phyloP scores from a whole-genome alignment of 2,888 invertebrate species.

The Prosopocoilus inquinatus region DNA sequence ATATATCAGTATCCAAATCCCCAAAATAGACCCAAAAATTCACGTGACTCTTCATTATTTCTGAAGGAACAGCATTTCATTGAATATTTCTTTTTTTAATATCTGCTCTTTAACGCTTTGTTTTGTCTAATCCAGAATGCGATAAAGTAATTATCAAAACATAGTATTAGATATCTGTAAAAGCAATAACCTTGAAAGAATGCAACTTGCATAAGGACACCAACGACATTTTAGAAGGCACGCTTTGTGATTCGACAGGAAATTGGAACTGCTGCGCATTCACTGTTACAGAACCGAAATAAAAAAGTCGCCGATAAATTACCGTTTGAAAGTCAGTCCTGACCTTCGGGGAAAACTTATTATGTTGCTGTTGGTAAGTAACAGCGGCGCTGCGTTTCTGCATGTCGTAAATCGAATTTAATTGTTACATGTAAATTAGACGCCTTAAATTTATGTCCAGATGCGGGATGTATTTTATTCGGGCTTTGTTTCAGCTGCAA shows the following conservation, averaged over 20 bases:
- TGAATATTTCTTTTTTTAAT: no score
- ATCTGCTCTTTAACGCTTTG: no score
- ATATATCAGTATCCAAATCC: no score
- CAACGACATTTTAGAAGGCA: not conserved
- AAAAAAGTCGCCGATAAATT: not conserved
- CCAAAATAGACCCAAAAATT: no score
- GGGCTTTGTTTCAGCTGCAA: no score
- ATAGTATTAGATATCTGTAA: no score
- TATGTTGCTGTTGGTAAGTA: not conserved
- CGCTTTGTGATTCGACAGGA: not conserved
- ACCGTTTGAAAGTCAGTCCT: not conserved
- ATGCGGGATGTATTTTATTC: no score
- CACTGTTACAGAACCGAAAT: not conserved
- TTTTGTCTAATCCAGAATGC: no score
- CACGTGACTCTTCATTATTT: no score
- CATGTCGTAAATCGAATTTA: not conserved
- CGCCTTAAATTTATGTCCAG: not conserved
- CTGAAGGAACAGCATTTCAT: no score
- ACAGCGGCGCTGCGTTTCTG: not conserved
- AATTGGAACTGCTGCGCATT: not conserved
- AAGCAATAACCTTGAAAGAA: not conserved
- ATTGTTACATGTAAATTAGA: not conserved
- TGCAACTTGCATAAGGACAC: not conserved
- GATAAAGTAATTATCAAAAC: no score
- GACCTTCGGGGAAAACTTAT: constrained; percentile 2